phyloP scores from a whole-genome alignment of 35 echinoderm and acorn worm species.

The Apostichopus japonicus region DNA sequence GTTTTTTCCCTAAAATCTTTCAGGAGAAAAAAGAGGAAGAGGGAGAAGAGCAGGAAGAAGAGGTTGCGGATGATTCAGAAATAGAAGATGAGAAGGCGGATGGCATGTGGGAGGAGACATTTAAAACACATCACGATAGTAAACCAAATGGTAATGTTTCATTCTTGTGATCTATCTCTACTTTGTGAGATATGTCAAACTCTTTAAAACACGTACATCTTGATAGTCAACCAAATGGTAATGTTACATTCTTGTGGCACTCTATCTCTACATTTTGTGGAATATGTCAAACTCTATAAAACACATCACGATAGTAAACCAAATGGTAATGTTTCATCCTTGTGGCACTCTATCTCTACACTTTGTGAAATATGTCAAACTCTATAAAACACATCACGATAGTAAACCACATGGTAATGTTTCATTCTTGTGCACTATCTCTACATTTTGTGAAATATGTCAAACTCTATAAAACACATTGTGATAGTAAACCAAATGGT shows the following conservation, averaged over 20 bases:
- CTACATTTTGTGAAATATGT: too few relatives aligned
- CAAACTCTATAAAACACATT: constrained; percentile 66
- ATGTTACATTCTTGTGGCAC: too few relatives aligned
- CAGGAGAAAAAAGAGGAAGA: constrained; percentile 60
- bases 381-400: too few relatives aligned
- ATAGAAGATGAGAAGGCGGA: constrained; percentile 66
- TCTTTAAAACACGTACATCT: constrained; percentile 75
- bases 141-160: constrained; percentile 80
- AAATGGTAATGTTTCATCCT: too few relatives aligned
- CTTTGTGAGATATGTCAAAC: too few relatives aligned
- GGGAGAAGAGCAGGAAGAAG: constrained; percentile 23
- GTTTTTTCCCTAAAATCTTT: not conserved
- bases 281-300: too few relatives aligned
- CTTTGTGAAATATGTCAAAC: too few relatives aligned
- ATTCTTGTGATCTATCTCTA: too few relatives aligned
- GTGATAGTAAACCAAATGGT: constrained; percentile 93
- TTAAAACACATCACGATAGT: constrained; percentile 87
- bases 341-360: too few relatives aligned
- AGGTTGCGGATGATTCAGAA: constrained; percentile 15
- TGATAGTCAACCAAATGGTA: constrained; percentile 91
- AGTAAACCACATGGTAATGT: constrained; percentile 93
- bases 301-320: constrained; percentile 82
- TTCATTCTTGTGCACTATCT: too few relatives aligned
- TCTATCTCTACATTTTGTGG: too few relatives aligned
- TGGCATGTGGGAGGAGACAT: constrained; percentile 94